Conservation (phyloP, 2,113 vertebrate genomes). For the Syngnathus floridae region DNA sequence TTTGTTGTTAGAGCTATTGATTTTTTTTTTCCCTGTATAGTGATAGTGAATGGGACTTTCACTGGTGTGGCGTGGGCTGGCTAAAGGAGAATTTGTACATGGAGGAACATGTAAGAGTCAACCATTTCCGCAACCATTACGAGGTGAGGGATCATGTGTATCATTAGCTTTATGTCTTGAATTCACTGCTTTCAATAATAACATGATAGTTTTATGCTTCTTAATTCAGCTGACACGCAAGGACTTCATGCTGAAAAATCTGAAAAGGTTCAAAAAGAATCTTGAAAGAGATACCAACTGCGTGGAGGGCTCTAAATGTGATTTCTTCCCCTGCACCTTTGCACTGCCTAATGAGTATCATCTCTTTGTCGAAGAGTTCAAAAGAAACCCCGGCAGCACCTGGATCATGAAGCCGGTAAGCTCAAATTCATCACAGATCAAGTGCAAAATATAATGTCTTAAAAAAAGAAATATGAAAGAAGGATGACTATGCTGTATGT, state of each 20-base stretch:
- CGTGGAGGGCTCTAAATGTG: slow-evolving; percentile 74
- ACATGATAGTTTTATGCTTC: background rate
- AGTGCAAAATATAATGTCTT: background rate
- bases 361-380: slow-evolving; percentile 86
- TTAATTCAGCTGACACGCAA: slow-evolving; percentile 79
- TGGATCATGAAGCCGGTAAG: slow-evolving; percentile 88
- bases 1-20: background rate
- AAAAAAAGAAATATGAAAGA: background rate
- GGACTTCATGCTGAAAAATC: slow-evolving; percentile 84
- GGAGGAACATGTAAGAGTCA: slow-evolving; percentile 83
- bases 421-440: slow-evolving; percentile 4
- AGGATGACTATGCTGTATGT: too few relatives aligned
- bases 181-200: background rate
- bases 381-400: slow-evolving; percentile 77
- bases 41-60: slow-evolving; percentile 86
- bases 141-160: slow-evolving; percentile 67
- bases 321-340: slow-evolving; percentile 84
- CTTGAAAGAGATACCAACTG: slow-evolving; percentile 74
- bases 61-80: slow-evolving; percentile 87
- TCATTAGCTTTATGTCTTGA: background rate
- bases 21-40: slow-evolving; percentile 53
- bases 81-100: slow-evolving; percentile 85
- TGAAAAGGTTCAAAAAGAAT: slow-evolving; percentile 80
- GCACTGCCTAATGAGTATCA: slow-evolving; percentile 80
- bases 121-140: slow-evolving; percentile 88